phyloP scores from a whole-genome alignment of 2,888 invertebrate genomes.

The Polydesmus complanatus region DNA sequence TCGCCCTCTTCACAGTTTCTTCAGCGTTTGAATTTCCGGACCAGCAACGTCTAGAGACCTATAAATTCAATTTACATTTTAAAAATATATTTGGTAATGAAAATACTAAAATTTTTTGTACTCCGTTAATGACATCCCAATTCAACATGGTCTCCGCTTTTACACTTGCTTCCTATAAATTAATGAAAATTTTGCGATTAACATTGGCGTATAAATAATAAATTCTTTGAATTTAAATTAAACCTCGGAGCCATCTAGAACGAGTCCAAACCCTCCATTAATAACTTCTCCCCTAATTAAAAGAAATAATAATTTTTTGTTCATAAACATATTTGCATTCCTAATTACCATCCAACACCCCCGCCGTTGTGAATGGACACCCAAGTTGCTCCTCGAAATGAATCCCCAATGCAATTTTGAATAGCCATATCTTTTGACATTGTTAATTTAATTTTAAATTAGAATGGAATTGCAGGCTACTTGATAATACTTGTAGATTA shows the following conservation, averaged over 20 bases:
- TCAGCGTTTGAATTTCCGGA: conserved; percentile 41
- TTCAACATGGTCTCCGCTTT: too few species aligned
- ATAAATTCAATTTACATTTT: conserved; percentile 11
- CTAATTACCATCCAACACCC: conserved; percentile 40
- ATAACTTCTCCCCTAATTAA: conserved; percentile 43
- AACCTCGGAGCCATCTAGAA: conserved; percentile 40
- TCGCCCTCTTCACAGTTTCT: conserved; percentile 38
- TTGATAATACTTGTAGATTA: background rate
- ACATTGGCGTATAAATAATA: background rate
- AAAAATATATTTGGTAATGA: background rate
- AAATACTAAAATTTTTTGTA: conserved; percentile 36
- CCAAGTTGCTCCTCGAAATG: conserved; percentile 48
- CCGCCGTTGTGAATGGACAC: conserved; percentile 45
- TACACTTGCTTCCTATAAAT: conserved; percentile 34
- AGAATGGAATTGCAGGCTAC: background rate
- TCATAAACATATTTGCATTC: background rate
- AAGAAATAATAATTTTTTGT: background rate
- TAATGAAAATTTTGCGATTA: background rate
- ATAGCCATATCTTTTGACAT: conserved; percentile 40
- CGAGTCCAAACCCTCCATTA: conserved; percentile 48
- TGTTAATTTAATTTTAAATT: too few species aligned
- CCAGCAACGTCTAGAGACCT: conserved; percentile 41
- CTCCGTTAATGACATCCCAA: conserved; percentile 49
- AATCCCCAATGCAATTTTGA: conserved; percentile 44
- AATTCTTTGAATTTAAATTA: background rate